Conservation (phyloP, 2,888 invertebrate genomes). For the Malthinus flaveolus region DNA sequence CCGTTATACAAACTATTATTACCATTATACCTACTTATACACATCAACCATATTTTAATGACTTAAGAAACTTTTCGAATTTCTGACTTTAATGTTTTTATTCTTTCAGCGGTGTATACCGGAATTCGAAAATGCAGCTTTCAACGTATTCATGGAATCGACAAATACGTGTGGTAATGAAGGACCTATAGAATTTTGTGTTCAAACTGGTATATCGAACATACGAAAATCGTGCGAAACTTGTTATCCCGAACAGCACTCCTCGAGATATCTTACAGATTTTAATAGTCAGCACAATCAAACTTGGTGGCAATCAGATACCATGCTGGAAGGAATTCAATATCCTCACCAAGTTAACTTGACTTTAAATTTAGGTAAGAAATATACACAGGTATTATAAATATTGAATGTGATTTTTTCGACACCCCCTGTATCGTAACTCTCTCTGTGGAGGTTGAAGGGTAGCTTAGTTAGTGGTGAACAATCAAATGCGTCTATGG, state of each 20-base stretch:
- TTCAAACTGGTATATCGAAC: slow-evolving; percentile 80
- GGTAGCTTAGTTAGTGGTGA: too few species aligned
- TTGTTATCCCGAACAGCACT: slow-evolving; percentile 73
- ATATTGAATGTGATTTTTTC: too few species aligned
- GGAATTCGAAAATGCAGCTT: slow-evolving; percentile 96
- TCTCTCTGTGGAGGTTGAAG: too few species aligned
- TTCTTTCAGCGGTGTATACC: slow-evolving; percentile 86
- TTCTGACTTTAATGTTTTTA: background rate
- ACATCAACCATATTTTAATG: too few species aligned
- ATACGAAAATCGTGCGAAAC: slow-evolving; percentile 76
- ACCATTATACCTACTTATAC: too few species aligned
- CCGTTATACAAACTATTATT: too few species aligned
- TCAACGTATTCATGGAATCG: slow-evolving; percentile 83
- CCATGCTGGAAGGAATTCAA: slow-evolving; percentile 92
- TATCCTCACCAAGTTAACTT: slow-evolving; percentile 92
- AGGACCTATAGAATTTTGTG: slow-evolving; percentile 80
- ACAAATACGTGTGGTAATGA: slow-evolving; percentile 95
- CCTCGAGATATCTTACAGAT: slow-evolving; percentile 83
- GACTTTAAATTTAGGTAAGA: slow-evolving; percentile 65
- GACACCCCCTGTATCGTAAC: too few species aligned
- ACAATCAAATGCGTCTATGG: too few species aligned
- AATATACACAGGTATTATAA: too few species aligned
- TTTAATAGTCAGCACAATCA: slow-evolving; percentile 86
- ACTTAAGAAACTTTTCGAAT: background rate
- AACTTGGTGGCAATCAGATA: slow-evolving; percentile 98